Base-by-base conservation (phyloP, 2,888 invertebrate genomes). In the Plagiodera versicolora region DNA sequence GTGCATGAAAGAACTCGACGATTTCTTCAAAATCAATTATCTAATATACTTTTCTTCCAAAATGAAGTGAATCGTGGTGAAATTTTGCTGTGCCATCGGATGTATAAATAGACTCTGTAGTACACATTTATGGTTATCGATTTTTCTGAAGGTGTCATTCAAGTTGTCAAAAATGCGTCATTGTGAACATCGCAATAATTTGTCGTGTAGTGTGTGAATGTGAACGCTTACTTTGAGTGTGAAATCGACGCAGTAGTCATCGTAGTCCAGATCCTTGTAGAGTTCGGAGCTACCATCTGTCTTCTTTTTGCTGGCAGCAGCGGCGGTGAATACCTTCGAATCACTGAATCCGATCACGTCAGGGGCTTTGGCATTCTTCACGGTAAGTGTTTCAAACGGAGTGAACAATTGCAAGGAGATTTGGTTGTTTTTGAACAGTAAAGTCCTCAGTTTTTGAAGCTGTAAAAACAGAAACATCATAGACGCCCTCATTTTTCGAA, bases 211-310 rank as follows among this genome's bases (percentile, higher is more conserved):
- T n/a, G n/a, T n/a, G n/a, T n/a, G n/a, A n/a, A n/a, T n/a, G n/a
- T n/a, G n/a, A n/a, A n/a, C 20, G 44, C 85, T 84, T 71, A 90
- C 88, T 58, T 81, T 79, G 60, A 88, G 81, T 9, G 88, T 84
- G 68, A 89, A 87, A 61, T 87, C 86, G 32, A 87, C 83, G 77
- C 92, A 93, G 70, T 85, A 83, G 72, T 91, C 89, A 16, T 80
- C 74, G 64, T 83, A 83, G 16, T 80, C 78, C 1, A 91, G 74
- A 2, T 87, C 85, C 17, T 81, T 77, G 63, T 86, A 83, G 17
- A 86, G 75, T 10, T 84, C 83, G 6, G 83, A 73, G 6, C 81
- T 82, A 47, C 86, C 86, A 69, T 83, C 84, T 51, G 83, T 80
- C 35, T 84, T 85, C 39, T 85, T 85, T 73, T 87, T 90, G 71